Base-by-base conservation (phyloP, 2,113 vertebrate species). In the Probosciger aterrimus region DNA sequence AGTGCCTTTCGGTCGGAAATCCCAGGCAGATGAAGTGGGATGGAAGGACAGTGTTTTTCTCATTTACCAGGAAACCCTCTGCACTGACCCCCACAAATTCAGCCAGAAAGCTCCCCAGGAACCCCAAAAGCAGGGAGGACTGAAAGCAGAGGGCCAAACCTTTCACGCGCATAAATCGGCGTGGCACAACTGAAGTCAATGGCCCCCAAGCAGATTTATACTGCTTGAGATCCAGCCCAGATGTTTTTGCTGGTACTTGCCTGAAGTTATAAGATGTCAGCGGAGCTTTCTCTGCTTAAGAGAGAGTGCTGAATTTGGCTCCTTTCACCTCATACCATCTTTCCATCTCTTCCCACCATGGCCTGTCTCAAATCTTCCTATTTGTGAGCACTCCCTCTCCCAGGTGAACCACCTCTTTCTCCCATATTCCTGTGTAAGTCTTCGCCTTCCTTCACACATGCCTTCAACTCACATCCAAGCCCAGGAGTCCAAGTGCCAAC, bases 1-100 rank as follows among this genome's bases (percentile, higher is more conserved):
- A 97, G 93, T 92, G 94, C 92, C 83, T 96, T 96, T 96, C 37
- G 14, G 86, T 95, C 27, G 65, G 95, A 97, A 97, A 97, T 96
- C 96, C 96, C 92, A 91, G 88, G 95, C 96, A 97, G 93, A 96
- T 85, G 93, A 96, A 96, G 89, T 4, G 1, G 73, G 92, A 94
- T 96, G 67, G 95, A 96, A 91, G 92, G 87, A 95, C 46, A 62
- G 82, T 90, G 49, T 92, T 93, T 92, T 91, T 75, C 82, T 93
- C 86, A 71, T 96, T 94, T 93, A 91, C 64, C 63, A 90, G 89
- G 82, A 86, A 93, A 92, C 64, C 57, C 77, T 78, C 79, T 80
- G 50, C 0, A 0, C 62, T 7, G 27, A 86, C 75, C 71, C 79
- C 83, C 83, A 74, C 74, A 76, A 88, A 89, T 91, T 87, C 77